Evolutionary conservation across 1,140 invertebrate species (phyloP), one percentile per base, ranked within the genome.

Genomic region (Grapholita molesta): DNA sequence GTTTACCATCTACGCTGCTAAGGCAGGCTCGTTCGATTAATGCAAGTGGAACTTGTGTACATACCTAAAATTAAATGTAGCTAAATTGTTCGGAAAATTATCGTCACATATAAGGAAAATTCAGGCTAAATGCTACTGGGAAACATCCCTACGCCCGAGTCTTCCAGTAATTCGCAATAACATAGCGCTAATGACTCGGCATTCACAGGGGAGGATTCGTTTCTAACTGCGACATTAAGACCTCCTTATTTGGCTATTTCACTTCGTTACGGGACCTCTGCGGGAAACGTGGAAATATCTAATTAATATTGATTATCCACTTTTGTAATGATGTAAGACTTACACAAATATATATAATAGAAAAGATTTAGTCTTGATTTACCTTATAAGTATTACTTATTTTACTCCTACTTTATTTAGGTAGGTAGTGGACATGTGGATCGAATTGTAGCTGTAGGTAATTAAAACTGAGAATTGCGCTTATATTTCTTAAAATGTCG

Each of bases 201-300:
- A 90, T 86, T 88, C 84, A 88, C 80, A 78, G 82, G 85, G 84
- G 82, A 83, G 81, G 81, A 83, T 86, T 86, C 85, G 81, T 83
- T 78, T 77, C 79, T 87, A 87, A 88, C 85, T 89, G 86, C 84
- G 83, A 84, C 84, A 86, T 90, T 90, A 88, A 84, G 83, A 88
- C 84, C 88, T 87, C 85, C 85, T 88, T 88, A 87, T 88, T 89
- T 86, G 84, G 85, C 84, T 88, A 86, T 88, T 86, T 84, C 77
- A 82, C 80, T 86, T 88, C 86, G 80, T 87, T 88, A 87, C 83
- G 78, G 76, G 75, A 76, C 79, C 74, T 79, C 79, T 82, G 75
- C 77, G 75, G 74, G 38, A 66, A 66, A 71, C 53, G 69, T 70
- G 71, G 72, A 76, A 82, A 82, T 79, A 76, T 73, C 66, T 64